Percentiles rank a stretch among this genome's conserved stretches.
These are phyloP conservation scores for Gavia stellata DNA, from an alignment of 2,113 vertebrate species.

Conservation along the genomic window DNA sequence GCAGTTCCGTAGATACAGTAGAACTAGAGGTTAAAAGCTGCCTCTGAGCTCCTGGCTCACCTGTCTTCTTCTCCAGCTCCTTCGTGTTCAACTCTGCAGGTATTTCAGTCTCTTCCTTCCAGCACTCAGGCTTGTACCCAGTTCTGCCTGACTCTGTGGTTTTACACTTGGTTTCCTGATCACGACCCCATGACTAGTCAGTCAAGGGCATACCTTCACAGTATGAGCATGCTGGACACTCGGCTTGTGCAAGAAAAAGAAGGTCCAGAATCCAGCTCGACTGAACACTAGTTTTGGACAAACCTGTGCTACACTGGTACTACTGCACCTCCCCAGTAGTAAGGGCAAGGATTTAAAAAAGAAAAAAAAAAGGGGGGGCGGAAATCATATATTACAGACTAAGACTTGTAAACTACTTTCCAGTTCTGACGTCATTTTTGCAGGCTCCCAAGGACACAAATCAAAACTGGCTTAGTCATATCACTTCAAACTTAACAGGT, in stretches of 20 bases:
- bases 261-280: background rate
- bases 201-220: background rate
- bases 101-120: background rate
- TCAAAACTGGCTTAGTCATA: background rate
- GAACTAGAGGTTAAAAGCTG: background rate
- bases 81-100: background rate
- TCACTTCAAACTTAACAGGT: background rate
- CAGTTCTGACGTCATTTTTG: background rate
- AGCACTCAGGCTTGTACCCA: background rate
- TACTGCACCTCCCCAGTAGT: background rate
- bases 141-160: background rate
- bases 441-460: background rate
- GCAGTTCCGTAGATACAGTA: background rate
- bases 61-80: background rate
- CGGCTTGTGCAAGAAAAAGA: background rate
- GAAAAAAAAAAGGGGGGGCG: accelerated
- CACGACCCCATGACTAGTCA: background rate
- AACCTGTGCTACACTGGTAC: background rate
- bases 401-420: background rate
- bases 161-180: background rate
- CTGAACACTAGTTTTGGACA: background rate
- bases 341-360: background rate
- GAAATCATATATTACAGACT: background rate
- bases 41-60: background rate
- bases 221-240: accelerated